These are phyloP conservation scores for Cremastobaeus sp. DNA, from an alignment of 2,888 invertebrate species.

Conservation along the genomic window DNA sequence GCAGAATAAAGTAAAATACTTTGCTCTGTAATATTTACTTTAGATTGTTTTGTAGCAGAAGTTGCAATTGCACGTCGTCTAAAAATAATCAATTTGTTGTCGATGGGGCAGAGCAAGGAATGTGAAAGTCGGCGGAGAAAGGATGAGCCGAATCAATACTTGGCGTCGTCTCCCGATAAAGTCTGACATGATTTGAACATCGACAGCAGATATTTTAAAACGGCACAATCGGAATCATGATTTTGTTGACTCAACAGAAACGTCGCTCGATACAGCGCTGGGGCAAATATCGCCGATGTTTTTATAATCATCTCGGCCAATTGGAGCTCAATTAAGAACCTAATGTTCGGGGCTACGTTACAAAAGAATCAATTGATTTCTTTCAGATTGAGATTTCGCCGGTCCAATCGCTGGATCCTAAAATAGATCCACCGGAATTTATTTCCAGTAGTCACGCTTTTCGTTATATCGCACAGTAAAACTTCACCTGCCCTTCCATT, in stretches of 20 bases:
- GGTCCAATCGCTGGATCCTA: conserved; percentile 2
- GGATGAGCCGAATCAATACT: conserved; percentile 60
- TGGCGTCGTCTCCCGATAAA: conserved; percentile 57
- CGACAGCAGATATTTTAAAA: conserved; percentile 58
- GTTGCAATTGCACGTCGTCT: conserved; percentile 59
- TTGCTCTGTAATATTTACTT: conserved; percentile 59
- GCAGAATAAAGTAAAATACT: conserved; percentile 58
- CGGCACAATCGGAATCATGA: conserved; percentile 50
- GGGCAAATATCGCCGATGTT: conserved; percentile 43
- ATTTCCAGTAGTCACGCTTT: conserved; percentile 4
- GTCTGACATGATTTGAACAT: conserved; percentile 59
- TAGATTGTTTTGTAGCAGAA: conserved; percentile 57
- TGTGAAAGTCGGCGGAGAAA: conserved; percentile 51
- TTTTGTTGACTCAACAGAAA: conserved; percentile 55
- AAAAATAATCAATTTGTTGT: conserved; percentile 61
- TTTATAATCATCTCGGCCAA: conserved; percentile 18
- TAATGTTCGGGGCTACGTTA: conserved; percentile 13
- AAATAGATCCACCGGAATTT: conserved; percentile 3
- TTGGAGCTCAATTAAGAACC: conserved; percentile 13
- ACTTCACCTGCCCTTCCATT: no score
- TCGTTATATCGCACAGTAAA: neutral
- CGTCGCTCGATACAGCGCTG: conserved; percentile 18
- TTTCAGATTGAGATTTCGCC: conserved; percentile 1
- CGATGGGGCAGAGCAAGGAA: conserved; percentile 35
- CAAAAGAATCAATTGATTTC: conserved; percentile 9